phyloP scores from a whole-genome alignment of 2,797 vertebrate species.

The Zonotrichia albicollis region DNA sequence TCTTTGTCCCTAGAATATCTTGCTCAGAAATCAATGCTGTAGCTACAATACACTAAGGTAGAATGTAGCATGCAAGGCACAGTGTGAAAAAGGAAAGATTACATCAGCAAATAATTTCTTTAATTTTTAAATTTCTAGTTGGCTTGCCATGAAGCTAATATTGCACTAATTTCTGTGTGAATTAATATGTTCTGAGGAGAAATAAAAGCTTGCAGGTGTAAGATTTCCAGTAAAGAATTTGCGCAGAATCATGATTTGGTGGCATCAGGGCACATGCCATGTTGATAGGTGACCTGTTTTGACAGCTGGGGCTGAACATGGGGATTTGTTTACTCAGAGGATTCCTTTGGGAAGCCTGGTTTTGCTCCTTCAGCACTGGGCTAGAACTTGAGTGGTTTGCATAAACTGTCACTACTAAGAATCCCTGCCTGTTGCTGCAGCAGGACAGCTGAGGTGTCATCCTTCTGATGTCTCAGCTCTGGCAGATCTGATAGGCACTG shows the following conservation, averaged over 20 bases:
- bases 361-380: conserved; percentile 40
- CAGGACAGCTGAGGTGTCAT: neutral
- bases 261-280: neutral
- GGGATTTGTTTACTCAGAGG: conserved; percentile 57
- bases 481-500: neutral
- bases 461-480: neutral
- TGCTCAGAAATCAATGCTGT: neutral
- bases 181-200: neutral
- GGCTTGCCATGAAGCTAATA: neutral
- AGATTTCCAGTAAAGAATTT: neutral
- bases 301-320: conserved; percentile 42
- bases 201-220: neutral
- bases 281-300: conserved; percentile 44
- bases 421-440: neutral
- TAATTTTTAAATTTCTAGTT: neutral
- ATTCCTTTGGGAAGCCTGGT: conserved; percentile 35
- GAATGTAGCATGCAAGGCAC: neutral
- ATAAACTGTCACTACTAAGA: conserved; percentile 6
- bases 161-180: neutral
- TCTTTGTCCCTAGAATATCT: conserved; percentile 4
- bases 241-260: neutral
- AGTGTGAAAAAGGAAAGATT: neutral
- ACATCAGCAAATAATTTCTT: neutral
- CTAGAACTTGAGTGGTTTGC: neutral
- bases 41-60: neutral